These are phyloP conservation scores for Botrylloides violaceus DNA, from an alignment of 23 tunicate genomes.

Conservation along the genomic window DNA sequence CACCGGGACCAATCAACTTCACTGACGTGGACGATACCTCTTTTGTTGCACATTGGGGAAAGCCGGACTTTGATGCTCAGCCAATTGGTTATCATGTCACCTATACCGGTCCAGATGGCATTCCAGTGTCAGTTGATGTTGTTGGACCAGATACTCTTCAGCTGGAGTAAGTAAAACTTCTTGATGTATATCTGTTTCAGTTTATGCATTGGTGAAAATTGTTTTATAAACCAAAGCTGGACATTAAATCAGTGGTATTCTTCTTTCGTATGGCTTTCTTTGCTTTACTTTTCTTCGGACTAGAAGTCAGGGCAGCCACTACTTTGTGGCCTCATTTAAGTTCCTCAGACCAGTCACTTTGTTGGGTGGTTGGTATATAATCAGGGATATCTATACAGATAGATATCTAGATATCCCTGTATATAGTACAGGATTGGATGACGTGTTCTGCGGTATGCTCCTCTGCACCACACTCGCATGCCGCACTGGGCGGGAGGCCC, in stretches of 20 bases:
- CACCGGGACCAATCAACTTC: slow-evolving; percentile 45
- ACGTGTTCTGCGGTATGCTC: too few species aligned
- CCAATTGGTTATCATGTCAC: slow-evolving; percentile 41
- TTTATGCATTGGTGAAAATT: not conserved
- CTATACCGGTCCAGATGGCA: slow-evolving; percentile 1
- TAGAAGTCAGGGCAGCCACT: too few species aligned
- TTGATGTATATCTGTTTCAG: not conserved
- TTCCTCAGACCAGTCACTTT: too few species aligned
- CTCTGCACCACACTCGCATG: too few species aligned
- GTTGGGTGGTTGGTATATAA: not conserved
- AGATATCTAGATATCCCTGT: too few species aligned
- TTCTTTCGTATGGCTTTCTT: not conserved
- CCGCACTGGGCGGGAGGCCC: too few species aligned
- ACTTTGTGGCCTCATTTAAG: too few species aligned
- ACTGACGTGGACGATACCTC: slow-evolving; percentile 45
- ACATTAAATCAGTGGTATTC: not conserved
- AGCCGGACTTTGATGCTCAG: slow-evolving; percentile 8
- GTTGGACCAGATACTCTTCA: slow-evolving; percentile 2
- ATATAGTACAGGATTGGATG: too few species aligned
- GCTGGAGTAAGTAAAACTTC: slow-evolving; percentile 15
- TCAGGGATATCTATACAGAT: not conserved
- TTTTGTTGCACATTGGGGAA: slow-evolving; percentile 43
- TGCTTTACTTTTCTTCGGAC: too few species aligned
- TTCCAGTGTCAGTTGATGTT: slow-evolving; percentile 27
- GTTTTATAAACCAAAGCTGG: too few species aligned